Evolutionary conservation across 2,888 invertebrate species (phyloP).

Genomic region (Iselma pallidipennis): DNA sequence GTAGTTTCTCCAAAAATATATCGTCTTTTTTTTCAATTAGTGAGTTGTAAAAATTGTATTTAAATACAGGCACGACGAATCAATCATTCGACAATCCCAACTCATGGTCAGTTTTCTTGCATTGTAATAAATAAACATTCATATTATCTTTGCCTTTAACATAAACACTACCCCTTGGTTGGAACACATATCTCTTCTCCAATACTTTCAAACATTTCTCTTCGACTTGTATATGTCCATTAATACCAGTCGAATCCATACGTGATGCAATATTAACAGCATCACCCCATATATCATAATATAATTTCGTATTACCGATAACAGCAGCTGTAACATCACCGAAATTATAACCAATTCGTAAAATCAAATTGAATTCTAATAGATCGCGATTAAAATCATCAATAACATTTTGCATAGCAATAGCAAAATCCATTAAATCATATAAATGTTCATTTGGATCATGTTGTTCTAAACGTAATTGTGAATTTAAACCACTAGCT

Average conservation of each 20-base stretch:
- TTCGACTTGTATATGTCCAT: conserved; percentile 82
- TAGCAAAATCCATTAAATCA: conserved; percentile 89
- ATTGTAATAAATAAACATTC: conserved; percentile 80
- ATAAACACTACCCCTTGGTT: conserved; percentile 90
- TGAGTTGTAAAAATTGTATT: neutral
- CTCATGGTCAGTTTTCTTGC: conserved; percentile 55
- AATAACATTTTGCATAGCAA: conserved; percentile 88
- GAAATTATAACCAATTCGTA: conserved; percentile 87
- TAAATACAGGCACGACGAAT: neutral
- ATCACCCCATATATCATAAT: conserved; percentile 99
- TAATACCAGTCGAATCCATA: conserved; percentile 96
- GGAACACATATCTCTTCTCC: conserved; percentile 78
- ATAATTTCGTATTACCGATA: conserved; percentile 93
- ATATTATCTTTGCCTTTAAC: conserved; percentile 97
- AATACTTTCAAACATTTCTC: conserved; percentile 75
- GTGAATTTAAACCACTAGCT: conserved; percentile 90
- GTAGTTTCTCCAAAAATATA: no score
- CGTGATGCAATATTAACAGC: conserved; percentile 96
- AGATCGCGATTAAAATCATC: conserved; percentile 88
- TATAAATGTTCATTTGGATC: conserved; percentile 78
- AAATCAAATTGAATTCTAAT: conserved; percentile 84
- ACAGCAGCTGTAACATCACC: conserved; percentile 97
- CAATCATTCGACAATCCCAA: conserved; percentile 33
- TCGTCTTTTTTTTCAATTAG: no score
- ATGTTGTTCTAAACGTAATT: conserved; percentile 68